Base-by-base conservation (phyloP, 2,888 invertebrate genomes). In the Melanchra persicariae region DNA sequence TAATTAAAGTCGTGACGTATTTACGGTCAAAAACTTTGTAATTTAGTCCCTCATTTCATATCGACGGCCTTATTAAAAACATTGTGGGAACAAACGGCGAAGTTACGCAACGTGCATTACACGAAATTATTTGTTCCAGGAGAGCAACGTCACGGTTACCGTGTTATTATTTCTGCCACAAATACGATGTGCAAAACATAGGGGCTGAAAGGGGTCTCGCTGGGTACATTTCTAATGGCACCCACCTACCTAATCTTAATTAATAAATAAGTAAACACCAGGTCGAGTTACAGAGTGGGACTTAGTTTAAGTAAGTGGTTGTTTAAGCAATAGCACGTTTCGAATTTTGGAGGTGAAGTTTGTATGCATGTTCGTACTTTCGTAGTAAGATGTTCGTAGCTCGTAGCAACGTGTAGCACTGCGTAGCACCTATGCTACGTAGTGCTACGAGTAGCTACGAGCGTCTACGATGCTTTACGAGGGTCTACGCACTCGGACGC, bases 271-370 rank as follows among this genome's bases (percentile, higher is more conserved):
- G 92, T 88, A 93, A 93, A 94, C 93, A 93, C 87, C 89, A 91
- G 89, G 89, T 89, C 83, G 88, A 89, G 87, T 88, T 88, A 87
- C 88, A 88, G 79, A 83, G 84, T 85, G 82, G 86, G 85, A 89
- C 89, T 92, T 88, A 90, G 91, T 92, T 91, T 88, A 89, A 89
- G 88, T 89, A 91, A 93, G 91, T 90, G 91, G 89, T 91, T 94
- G 89, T 93, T 95, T 94, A 95, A 87, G 93, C 93, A 89, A 92
- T 91, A 93, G 90, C 94, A 95, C 95, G 95, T 94, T 93, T 93
- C 88, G 89, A 91, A 90, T 91, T 93, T 93, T 90, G 89, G 88
- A 93, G 90, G 92, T 92, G 88, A 61, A 68, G 61, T 63, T 67
- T 55, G 57, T 59, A 67, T 61, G 74, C 54, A 71, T 75, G 58